Conservation (phyloP, 1,140 invertebrate species). For the Drosophila gunungcola region DNA sequence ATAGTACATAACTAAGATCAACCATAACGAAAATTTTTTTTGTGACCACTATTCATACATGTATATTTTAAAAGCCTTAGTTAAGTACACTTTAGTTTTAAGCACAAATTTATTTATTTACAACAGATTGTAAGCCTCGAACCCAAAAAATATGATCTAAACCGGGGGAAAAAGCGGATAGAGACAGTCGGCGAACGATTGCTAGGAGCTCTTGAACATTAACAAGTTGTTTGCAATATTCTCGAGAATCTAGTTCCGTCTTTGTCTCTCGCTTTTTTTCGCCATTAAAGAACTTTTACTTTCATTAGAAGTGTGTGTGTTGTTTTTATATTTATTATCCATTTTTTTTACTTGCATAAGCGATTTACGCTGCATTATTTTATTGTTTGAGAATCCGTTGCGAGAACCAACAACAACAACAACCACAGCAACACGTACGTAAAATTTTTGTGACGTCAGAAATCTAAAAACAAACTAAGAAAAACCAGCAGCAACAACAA, state of each 20-base stretch:
- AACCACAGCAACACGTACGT: constrained; percentile 61
- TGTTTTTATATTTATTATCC: constrained; percentile 29
- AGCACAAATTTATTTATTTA: constrained; percentile 48
- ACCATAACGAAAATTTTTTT: constrained; percentile 32
- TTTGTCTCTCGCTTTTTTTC: constrained; percentile 6
- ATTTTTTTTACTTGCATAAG: constrained; percentile 13
- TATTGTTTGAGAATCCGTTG: constrained; percentile 79
- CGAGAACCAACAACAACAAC: constrained; percentile 66
- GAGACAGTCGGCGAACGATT: background rate
- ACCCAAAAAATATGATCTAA: constrained; percentile 3
- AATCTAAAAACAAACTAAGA: constrained; percentile 63
- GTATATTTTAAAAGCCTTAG: constrained; percentile 42
- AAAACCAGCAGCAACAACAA: constrained; percentile 32
- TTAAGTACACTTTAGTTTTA: constrained; percentile 43
- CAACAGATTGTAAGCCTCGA: constrained; percentile 27
- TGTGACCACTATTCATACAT: constrained; percentile 30
- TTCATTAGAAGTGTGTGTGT: constrained; percentile 23
- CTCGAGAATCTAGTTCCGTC: background rate
- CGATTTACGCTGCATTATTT: constrained; percentile 14
- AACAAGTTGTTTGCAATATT: constrained; percentile 3
- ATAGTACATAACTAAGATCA: constrained; percentile 36
- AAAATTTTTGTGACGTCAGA: constrained; percentile 82
- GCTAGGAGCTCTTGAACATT: background rate
- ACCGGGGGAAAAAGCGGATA: background rate
- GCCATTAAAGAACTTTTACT: background rate